Base-by-base conservation (phyloP, 2,888 invertebrate species). In the Ecdyonurus torrentis region DNA sequence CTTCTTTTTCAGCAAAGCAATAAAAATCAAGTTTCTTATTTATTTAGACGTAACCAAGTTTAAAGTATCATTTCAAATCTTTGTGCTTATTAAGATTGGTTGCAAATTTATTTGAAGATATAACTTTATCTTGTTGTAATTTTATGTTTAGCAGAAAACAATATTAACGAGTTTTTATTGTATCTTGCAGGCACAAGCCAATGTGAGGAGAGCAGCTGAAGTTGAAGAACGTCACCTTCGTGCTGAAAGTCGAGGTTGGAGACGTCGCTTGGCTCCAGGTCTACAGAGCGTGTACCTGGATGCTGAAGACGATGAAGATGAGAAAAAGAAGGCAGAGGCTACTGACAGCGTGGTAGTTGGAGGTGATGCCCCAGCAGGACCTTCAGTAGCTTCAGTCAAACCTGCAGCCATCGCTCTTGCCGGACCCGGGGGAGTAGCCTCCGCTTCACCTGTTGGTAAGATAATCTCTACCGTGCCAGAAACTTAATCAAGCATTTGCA, bases 371-470 rank as follows among this genome's bases (percentile, higher is more conserved):
- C 15, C 22, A 58, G 10, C 25, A 60, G 74, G 74, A 65, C 74
- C 76, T 2, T 74, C 75, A 50, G 72, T 76, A 61, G 77, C 79
- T 1, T 77, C 77, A 70, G 78, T 78, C 22, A 74, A 75, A 64
- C 79, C 79, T 7, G 73, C 74, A 53, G 79, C 77, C 2, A 73
- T 78, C 61, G 78, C 79, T 1, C 69, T 79, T 59, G 77, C 79
- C 3, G 79, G 79, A 52, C 72, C 72, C 53, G 78, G 78, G 52
- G 79, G 79, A 5, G 74, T 77, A 2, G 79, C 79, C 3, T 72
- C 75, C 15, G 76, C 79, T 2, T 74, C 75, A 18, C 79, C 79
- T 2, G 70, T 74, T 60, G 78, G 55, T 55, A 7, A 55, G 55
- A n/a, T n/a, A n/a, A n/a, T n/a, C n/a, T n/a, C n/a, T n/a, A n/a